Evolutionary conservation across 2,888 invertebrate genomes (phyloP).

Genomic region (Volucella inanis): DNA sequence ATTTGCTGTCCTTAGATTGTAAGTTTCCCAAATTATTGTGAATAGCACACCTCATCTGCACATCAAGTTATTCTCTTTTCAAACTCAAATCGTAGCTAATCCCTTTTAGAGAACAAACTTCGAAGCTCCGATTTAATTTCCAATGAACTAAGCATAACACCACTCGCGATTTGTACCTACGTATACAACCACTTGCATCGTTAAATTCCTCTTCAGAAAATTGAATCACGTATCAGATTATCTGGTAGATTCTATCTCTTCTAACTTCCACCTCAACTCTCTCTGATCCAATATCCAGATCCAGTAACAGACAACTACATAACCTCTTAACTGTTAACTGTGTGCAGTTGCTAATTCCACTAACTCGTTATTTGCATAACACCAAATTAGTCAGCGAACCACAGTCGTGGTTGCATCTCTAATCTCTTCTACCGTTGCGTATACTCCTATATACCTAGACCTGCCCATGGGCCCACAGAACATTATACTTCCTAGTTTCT

Average conservation of each 20-base stretch:
- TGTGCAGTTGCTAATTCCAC: slow-evolving; percentile 68
- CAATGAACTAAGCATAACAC: slow-evolving; percentile 31
- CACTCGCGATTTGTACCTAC: not conserved
- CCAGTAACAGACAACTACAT: slow-evolving; percentile 34
- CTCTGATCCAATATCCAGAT: not conserved
- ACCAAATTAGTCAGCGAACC: slow-evolving; percentile 71
- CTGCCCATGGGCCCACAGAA: not conserved
- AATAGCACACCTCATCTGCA: no score
- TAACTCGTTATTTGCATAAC: slow-evolving; percentile 71
- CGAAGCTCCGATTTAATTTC: slow-evolving; percentile 34
- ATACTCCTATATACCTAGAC: slow-evolving; percentile 1
- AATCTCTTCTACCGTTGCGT: slow-evolving; percentile 31
- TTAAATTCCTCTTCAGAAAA: slow-evolving; percentile 57
- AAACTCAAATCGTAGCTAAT: not conserved
- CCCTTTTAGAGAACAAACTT: slow-evolving; percentile 1
- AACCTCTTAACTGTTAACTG: slow-evolving; percentile 68
- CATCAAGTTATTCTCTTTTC: no score
- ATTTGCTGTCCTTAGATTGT: no score
- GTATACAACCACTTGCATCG: slow-evolving; percentile 18
- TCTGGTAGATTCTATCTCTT: not conserved
- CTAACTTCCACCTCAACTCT: not conserved
- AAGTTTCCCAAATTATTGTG: no score
- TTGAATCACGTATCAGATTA: slow-evolving; percentile 71
- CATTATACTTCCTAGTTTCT: no score
- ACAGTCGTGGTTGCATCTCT: slow-evolving; percentile 54